Base-by-base conservation (phyloP, 1,140 invertebrate genomes). In the Drosophila pandora region DNA sequence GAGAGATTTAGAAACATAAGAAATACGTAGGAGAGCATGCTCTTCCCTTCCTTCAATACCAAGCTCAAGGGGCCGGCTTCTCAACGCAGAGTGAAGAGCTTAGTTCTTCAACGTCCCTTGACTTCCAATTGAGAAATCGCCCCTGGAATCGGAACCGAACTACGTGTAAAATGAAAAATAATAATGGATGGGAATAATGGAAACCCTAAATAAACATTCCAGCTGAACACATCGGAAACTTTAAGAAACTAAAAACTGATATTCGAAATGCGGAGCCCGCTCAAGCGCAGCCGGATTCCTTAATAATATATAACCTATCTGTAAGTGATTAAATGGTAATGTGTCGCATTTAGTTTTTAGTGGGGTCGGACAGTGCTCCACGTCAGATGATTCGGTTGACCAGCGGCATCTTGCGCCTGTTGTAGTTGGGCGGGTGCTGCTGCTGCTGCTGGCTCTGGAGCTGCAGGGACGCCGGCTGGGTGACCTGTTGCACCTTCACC, bases 341-440 rank as follows among this genome's bases (percentile, higher is more conserved):
- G 58, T 55, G 37, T 21, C 17, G 50, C 32, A 10, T 54, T 34
- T 53, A 21, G 50, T 57, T 37, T 47, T 22, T 47, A 37, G 55
- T 34, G 22, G 7, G 17, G 34, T 37, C 10, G 56, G 34, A 34
- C 49, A 52, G 30, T 56, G 60, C 23, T 59, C 22, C 63, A n/a
- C 47, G 50, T 79, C 93, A 92, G 21, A 93, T 93, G 48, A 94
- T 93, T 76, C 93, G 79, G 77, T 94, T 94, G 12, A 94, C 93
- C 58, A 94, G 92, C 43, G 93, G 93, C 59, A 93, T 94, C 87
- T 94, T 94, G 58, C 93, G 91, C 57, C 93, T 84, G 84, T 93
- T 94, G 22, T 89, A 90, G 7, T 79, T 88, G 55, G 78, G 56
- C 28, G 57, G 71, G 32, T 81, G 79, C 32, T 67, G 64, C 45